phyloP scores from a whole-genome alignment of 1,140 invertebrate genomes.

The Aphis gossypii region DNA sequence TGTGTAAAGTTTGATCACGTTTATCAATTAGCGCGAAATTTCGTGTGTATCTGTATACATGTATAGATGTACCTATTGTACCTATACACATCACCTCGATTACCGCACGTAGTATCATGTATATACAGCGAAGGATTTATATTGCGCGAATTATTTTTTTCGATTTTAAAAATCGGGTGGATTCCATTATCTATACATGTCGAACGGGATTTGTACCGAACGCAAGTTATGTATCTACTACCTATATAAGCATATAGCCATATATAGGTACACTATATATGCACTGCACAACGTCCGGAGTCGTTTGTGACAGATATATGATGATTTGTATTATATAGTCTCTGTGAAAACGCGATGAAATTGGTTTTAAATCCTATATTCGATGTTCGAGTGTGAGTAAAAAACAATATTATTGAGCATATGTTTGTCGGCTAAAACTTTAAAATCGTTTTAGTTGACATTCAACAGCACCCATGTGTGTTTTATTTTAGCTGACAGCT shows the following conservation, averaged over 20 bases:
- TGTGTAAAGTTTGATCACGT: constrained; percentile 20
- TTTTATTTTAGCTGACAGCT: not conserved
- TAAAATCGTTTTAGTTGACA: not conserved
- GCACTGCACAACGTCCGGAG: not conserved
- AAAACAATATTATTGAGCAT: not conserved
- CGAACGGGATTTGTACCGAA: not conserved
- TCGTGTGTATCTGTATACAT: not conserved
- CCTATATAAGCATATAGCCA: not conserved
- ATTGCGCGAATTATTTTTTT: not conserved
- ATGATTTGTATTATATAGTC: not conserved
- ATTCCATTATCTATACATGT: not conserved
- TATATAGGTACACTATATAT: too few species aligned
- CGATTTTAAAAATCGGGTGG: not conserved
- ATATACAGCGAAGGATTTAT: not conserved
- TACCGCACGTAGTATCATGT: not conserved
- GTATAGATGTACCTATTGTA: not conserved
- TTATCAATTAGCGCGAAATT: not conserved
- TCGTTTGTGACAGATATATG: not conserved
- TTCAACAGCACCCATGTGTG: not conserved
- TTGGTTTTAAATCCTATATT: not conserved
- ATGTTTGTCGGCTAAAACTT: not conserved
- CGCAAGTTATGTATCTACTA: not conserved
- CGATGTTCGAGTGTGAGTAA: not conserved
- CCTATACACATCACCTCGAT: not conserved
- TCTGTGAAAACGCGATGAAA: not conserved